Evolutionary conservation across 2,888 invertebrate species (phyloP).

Genomic region (Ophion costatus): DNA sequence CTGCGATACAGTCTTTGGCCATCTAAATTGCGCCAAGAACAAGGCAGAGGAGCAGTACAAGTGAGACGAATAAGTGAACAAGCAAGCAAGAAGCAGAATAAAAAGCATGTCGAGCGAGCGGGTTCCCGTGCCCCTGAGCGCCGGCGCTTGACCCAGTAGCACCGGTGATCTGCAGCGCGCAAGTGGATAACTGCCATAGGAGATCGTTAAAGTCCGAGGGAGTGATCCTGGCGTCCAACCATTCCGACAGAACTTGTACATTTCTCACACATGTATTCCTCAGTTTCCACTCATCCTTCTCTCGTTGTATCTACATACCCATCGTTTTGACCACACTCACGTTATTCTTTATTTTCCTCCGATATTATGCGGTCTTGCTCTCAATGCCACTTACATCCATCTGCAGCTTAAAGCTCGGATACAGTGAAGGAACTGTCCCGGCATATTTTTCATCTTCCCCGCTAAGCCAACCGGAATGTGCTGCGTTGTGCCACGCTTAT

Average conservation of each 20-base stretch:
- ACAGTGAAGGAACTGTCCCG: not conserved
- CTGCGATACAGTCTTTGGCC: constrained; percentile 50
- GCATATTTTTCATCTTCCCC: not conserved
- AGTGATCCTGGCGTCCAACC: constrained; percentile 66
- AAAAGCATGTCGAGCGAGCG: constrained; percentile 64
- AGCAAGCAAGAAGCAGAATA: constrained; percentile 57
- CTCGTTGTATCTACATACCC: not conserved
- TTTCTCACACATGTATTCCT: constrained; percentile 4
- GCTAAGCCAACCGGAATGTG: constrained; percentile 48
- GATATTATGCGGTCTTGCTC: not conserved
- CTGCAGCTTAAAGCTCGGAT: constrained; percentile 7
- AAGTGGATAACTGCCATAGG: constrained; percentile 79
- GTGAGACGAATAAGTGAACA: constrained; percentile 63
- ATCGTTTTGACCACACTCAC: not conserved
- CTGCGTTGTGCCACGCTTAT: constrained; percentile 58
- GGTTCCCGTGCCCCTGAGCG: constrained; percentile 76
- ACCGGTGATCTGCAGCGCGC: constrained; percentile 74
- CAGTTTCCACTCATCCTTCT: not conserved
- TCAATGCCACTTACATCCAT: not conserved
- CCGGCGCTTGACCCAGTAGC: constrained; percentile 79
- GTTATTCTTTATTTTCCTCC: not conserved
- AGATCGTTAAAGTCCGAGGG: constrained; percentile 73
- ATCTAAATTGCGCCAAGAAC: constrained; percentile 49
- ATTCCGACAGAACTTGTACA: constrained; percentile 48
- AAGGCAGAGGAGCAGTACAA: constrained; percentile 51